Percentiles rank a stretch among this genome's conserved stretches.
Evolutionary conservation across 2,888 invertebrate species (phyloP).

Genomic region (Cryptus viduatorius): DNA sequence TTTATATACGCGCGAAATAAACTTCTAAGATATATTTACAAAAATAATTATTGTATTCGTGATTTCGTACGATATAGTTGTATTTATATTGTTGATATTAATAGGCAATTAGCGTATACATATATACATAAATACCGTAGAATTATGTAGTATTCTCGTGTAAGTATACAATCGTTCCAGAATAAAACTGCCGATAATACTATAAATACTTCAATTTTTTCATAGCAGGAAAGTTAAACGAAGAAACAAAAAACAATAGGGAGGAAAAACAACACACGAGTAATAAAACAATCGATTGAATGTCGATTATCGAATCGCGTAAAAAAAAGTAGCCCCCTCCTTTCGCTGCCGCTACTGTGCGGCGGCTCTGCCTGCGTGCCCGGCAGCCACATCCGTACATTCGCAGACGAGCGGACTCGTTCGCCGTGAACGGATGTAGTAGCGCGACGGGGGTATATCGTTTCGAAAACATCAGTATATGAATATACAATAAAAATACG

Average conservation of each 20-base stretch:
- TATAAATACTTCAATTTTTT: too few relatives aligned
- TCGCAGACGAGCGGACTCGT: conserved; percentile 59
- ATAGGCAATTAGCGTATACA: conserved; percentile 23
- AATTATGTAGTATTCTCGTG: neutral
- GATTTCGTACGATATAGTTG: conserved; percentile 18
- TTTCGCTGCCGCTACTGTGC: neutral
- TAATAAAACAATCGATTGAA: neutral
- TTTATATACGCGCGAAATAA: conserved; percentile 35
- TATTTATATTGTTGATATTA: conserved; percentile 31
- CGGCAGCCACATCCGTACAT: neutral
- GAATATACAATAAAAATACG: conserved; percentile 4
- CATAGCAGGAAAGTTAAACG: too few relatives aligned
- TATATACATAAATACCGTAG: neutral
- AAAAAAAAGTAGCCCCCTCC: neutral
- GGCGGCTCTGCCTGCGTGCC: neutral
- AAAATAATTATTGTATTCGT: conserved; percentile 16
- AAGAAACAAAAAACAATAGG: too few relatives aligned
- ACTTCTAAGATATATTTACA: conserved; percentile 37
- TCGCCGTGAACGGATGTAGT: conserved; percentile 58
- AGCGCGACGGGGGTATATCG: conserved; percentile 18
- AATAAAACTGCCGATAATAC: neutral
- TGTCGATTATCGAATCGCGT: neutral
- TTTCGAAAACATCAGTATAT: conserved; percentile 19
- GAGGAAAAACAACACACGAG: too few relatives aligned
- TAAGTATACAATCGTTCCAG: neutral